phyloP scores from a whole-genome alignment of 1,140 invertebrate species.

The Parasteatoda tepidariorum region DNA sequence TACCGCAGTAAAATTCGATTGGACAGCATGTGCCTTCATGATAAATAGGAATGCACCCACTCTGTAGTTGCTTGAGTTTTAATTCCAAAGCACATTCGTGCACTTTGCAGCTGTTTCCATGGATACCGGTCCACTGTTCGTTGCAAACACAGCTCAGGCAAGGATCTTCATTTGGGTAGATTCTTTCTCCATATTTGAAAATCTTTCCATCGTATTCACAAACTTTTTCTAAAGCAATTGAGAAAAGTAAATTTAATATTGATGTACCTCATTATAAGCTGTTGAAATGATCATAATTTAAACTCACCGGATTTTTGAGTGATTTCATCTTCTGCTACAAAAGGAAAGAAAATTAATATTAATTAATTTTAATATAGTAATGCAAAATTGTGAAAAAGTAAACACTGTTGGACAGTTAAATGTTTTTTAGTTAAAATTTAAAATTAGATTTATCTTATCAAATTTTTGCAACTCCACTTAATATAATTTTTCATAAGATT shows the following conservation, averaged over 20 bases:
- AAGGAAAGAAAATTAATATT: background rate
- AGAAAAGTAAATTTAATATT: background rate
- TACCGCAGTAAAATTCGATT: conserved; percentile 61
- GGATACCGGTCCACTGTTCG: conserved; percentile 49
- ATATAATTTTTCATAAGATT: too few species aligned
- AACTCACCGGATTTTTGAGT: background rate
- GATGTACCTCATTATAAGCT: background rate
- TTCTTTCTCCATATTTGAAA: conserved; percentile 50
- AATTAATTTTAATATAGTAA: background rate
- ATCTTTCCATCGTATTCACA: conserved; percentile 49
- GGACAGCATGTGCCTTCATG: conserved; percentile 60
- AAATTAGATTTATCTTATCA: too few species aligned
- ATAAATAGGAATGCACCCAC: conserved; percentile 60
- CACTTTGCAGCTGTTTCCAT: conserved; percentile 4
- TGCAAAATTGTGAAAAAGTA: too few species aligned
- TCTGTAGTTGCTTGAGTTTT: background rate
- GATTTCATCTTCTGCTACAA: background rate
- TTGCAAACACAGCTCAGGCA: conserved; percentile 57
- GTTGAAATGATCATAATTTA: background rate
- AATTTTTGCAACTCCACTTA: too few species aligned
- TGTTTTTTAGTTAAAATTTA: too few species aligned
- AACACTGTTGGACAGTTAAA: too few species aligned
- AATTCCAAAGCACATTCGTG: conserved; percentile 26
- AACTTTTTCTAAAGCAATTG: background rate
- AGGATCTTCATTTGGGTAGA: conserved; percentile 57